phyloP scores from a whole-genome alignment of 2,797 vertebrate species.

The Eidolon dupreanum region DNA sequence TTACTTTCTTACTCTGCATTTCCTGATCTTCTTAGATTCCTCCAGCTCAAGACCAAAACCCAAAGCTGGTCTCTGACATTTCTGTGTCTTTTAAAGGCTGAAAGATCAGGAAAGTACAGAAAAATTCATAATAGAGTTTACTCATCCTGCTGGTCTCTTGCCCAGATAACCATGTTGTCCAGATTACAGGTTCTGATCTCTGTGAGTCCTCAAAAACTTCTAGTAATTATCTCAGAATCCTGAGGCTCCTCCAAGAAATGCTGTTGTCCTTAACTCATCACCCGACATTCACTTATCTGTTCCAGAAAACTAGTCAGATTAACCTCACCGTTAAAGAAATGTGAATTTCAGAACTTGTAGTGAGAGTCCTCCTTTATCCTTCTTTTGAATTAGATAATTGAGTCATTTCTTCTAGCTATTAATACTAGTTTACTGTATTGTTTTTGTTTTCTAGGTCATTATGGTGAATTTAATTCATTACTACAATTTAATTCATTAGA shows the following conservation, averaged over 20 bases:
- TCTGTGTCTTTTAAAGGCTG: not conserved
- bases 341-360: not conserved
- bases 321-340: not conserved
- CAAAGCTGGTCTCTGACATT: not conserved
- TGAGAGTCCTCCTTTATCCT: not conserved
- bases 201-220: not conserved
- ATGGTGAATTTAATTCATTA: constrained; percentile 38
- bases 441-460: not conserved
- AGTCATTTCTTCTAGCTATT: constrained; percentile 40
- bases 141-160: not conserved
- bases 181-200: not conserved
- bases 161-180: not conserved
- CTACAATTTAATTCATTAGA: not conserved
- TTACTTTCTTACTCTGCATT: not conserved
- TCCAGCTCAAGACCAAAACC: not conserved
- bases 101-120: not conserved
- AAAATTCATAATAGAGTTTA: not conserved
- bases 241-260: not conserved
- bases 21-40: not conserved
- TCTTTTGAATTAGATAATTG: constrained; percentile 18
- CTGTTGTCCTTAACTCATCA: not conserved
- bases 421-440: not conserved
- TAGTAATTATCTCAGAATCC: not conserved
- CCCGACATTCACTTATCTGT: not conserved
- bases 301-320: not conserved